Percentiles rank a stretch among this genome's conserved stretches.
These are phyloP conservation scores for Oxyteleia sp. DNA, from an alignment of 2,888 invertebrate species.

Conservation along the genomic window DNA sequence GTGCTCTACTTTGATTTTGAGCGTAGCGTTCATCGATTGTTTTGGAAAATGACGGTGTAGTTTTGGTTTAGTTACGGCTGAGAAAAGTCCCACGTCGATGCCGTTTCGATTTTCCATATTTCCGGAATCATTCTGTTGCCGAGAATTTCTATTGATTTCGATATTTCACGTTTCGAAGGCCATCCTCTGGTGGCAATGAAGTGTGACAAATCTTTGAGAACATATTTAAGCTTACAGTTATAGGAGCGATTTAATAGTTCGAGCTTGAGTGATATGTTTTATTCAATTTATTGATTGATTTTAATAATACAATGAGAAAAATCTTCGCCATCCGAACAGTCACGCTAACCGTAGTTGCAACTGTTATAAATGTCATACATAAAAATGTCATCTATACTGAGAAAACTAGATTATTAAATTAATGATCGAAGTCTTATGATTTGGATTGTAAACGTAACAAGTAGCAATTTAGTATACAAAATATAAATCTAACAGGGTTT, in stretches of 20 bases:
- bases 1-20: conserved; percentile 43
- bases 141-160: conserved; percentile 35
- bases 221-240: conserved; percentile 27
- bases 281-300: too few relatives aligned
- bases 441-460: too few relatives aligned
- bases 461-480: too few relatives aligned
- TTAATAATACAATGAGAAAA: too few relatives aligned
- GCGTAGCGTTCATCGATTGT: conserved; percentile 24
- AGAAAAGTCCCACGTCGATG: conserved; percentile 37
- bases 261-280: too few relatives aligned
- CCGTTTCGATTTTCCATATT: conserved; percentile 46
- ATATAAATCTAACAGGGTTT: too few relatives aligned
- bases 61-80: conserved; percentile 45
- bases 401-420: too few relatives aligned
- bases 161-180: conserved; percentile 47
- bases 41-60: conserved; percentile 35
- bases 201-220: conserved; percentile 35
- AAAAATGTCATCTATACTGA: too few relatives aligned
- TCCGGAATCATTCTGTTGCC: conserved; percentile 49
- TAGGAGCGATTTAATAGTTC: conserved; percentile 24
- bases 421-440: too few relatives aligned
- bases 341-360: too few relatives aligned
- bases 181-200: conserved; percentile 32
- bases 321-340: too few relatives aligned
- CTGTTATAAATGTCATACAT: too few relatives aligned